These are phyloP conservation scores for Mus musculus DNA, from an alignment of 2,113 vertebrate species.

Conservation along the genomic window DNA sequence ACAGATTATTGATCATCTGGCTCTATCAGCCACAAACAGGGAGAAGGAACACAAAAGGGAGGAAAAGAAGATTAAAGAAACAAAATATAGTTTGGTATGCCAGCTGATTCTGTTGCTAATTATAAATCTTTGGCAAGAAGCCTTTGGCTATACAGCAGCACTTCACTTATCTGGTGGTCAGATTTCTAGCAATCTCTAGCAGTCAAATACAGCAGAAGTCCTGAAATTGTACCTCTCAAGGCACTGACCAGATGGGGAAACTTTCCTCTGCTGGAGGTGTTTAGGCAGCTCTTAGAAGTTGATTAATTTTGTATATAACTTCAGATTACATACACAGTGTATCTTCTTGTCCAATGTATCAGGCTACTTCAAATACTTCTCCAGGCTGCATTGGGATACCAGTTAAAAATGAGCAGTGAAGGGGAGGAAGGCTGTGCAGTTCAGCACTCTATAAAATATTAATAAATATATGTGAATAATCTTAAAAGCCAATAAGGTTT, in stretches of 20 bases:
- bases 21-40: constrained; percentile 76
- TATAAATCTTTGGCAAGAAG: constrained; percentile 73
- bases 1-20: constrained; percentile 80
- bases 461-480: not conserved
- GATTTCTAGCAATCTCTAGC: constrained; percentile 63
- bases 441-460: not conserved
- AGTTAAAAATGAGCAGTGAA: not conserved
- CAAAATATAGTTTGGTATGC: constrained; percentile 72
- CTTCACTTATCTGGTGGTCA: constrained; percentile 59
- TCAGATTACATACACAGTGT: constrained; percentile 13
- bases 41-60: constrained; percentile 74
- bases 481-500: not conserved
- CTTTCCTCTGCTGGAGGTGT: constrained; percentile 12
- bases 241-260: not conserved
- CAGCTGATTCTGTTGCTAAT: constrained; percentile 77
- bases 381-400: not conserved
- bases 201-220: constrained; percentile 18
- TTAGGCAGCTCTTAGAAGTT: not conserved
- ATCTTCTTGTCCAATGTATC: not conserved
- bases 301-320: constrained; percentile 23
- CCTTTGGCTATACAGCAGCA: constrained; percentile 52
- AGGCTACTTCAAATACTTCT: not conserved
- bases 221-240: constrained; percentile 14
- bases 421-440: not conserved
- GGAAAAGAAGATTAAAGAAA: constrained; percentile 77